These are phyloP conservation scores for Gambelia wislizenii DNA, from an alignment of 2,797 vertebrate species.

Conservation along the genomic window DNA sequence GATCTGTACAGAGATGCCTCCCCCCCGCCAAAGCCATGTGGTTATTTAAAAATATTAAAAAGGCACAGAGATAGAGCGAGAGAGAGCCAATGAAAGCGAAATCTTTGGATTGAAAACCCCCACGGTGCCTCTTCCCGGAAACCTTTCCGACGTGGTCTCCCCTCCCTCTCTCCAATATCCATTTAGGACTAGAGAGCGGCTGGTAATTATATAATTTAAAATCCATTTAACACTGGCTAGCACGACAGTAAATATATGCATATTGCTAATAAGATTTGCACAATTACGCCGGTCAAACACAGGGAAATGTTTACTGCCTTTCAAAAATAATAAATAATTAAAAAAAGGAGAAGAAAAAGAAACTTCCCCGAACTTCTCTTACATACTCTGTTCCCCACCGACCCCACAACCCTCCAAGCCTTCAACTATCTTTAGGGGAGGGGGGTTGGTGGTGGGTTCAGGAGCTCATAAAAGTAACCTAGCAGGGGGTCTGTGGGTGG, in stretches of 20 bases:
- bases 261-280: slow-evolving; percentile 84
- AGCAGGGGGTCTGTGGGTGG: too few relatives aligned
- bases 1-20: not conserved
- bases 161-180: slow-evolving; percentile 77
- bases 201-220: slow-evolving; percentile 84
- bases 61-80: not conserved
- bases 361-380: not conserved
- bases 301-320: slow-evolving; percentile 78
- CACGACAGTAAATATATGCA: slow-evolving; percentile 83
- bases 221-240: slow-evolving; percentile 81
- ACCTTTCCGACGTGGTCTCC: slow-evolving; percentile 65
- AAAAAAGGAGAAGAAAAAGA: slow-evolving; percentile 1
- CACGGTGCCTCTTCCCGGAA: slow-evolving; percentile 28
- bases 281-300: slow-evolving; percentile 82
- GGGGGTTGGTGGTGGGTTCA: not conserved
- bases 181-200: slow-evolving; percentile 77
- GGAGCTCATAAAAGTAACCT: too few relatives aligned
- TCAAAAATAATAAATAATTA: slow-evolving; percentile 78
- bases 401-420: rapidly evolving
- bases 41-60: too few relatives aligned
- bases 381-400: not conserved
- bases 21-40: not conserved
- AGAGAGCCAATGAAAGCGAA: too few relatives aligned
- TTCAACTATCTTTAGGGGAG: not conserved
- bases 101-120: not conserved